Evolutionary conservation across 2,888 invertebrate genomes (phyloP), one percentile per base, ranked within the genome.

Genomic region (Myopa tessellatipennis): DNA sequence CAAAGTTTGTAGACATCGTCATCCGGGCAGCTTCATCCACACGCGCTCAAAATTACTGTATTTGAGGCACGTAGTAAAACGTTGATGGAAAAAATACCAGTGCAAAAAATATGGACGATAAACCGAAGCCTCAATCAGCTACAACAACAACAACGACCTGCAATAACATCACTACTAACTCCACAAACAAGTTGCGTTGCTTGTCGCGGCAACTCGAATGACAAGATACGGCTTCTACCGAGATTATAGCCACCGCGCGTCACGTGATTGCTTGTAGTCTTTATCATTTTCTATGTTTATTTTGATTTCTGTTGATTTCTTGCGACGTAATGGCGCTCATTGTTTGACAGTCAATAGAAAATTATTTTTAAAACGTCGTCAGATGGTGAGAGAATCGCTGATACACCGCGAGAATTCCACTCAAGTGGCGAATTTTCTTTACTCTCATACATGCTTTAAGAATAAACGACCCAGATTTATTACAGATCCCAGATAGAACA

Each of bases 281-380:
- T 45, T 10, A 45, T 45, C 10, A 45, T 45, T 45, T 10, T 45
- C 26, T 12, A 18, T 69, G 8, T 50, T 69, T 52, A 50, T 52
- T 69, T 4, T 69, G 45, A 10, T 26, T 69, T 50, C 12, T 18
- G 4, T 40, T n/a, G n/a, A 4, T 52, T 52, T 4, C 38, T 38
- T 40, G 50, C 70, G 26, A 36, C 12, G 12, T 55, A 52, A 45
- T 45, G 45, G n/a, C 36, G 14, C 38, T 71, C 2, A 65, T 65
- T 74, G 52, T 65, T 63, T 65, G 74, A 34, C 65, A 74, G 74
- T 65, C 65, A 52, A 65, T 63, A 52, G 65, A 65, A 74, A 74
- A 65, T 74, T 50, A 52, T 10, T 63, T 74, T 63, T 50, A 74
- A 74, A 65, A 7, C 16, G 74, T 52, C 34, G 45, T 38, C 26